A percentile compares a stretch with the other conserved stretches of the same genome.
Evolutionary conservation across 2,888 invertebrate genomes (phyloP).

Genomic region (Xestia c-nigrum): DNA sequence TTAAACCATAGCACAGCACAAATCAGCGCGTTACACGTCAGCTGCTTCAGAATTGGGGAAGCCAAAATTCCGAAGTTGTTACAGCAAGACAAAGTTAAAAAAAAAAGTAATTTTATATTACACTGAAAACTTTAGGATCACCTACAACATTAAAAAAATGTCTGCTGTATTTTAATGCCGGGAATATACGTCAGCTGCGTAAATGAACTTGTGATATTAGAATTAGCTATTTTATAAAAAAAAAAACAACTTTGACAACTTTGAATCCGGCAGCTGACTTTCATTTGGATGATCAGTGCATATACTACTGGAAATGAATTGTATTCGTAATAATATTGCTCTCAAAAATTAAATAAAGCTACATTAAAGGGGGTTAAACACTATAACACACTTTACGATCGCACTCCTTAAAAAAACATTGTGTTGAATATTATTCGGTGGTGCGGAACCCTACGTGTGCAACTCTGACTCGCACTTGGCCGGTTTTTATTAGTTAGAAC

Average conservation of each 20-base stretch:
- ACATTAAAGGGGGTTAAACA: too few species aligned
- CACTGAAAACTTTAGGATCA: neutral
- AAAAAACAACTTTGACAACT: neutral
- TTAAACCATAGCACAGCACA: neutral
- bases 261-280: neutral
- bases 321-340: neutral
- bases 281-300: neutral
- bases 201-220: neutral
- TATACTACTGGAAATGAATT: neutral
- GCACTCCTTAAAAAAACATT: too few species aligned
- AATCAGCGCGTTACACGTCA: neutral
- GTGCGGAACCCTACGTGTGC: neutral
- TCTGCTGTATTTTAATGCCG: neutral
- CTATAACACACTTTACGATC: too few species aligned
- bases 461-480: neutral
- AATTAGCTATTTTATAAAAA: neutral
- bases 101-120: neutral
- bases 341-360: neutral
- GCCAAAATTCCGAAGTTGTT: too few species aligned
- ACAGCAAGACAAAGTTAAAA: too few species aligned
- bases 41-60: neutral
- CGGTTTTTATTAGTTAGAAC: conserved; percentile 41
- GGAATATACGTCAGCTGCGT: neutral
- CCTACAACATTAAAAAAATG: neutral
- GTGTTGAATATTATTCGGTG: neutral